Evolutionary conservation across 2,888 invertebrate species (phyloP), one percentile per base, ranked within the genome.

Genomic region (Sycophila texana): DNA sequence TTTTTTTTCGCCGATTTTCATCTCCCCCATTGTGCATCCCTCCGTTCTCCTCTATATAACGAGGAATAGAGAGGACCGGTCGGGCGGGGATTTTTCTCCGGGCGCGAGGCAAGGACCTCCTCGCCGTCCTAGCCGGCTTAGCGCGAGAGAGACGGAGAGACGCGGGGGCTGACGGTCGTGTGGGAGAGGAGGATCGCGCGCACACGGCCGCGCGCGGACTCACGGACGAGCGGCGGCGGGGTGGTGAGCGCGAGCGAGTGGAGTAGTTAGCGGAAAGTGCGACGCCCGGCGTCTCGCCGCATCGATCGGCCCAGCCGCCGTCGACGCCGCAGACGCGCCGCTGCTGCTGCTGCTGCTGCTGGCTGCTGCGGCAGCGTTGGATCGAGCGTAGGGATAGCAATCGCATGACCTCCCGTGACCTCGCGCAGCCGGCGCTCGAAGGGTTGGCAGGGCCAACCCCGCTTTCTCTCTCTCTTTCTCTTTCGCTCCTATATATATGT

Each of bases 261-360:
- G 75, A 77, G 81, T 67, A 81, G 77, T 76, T 77, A 76, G 77
- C 65, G 68, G 78, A 65, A 88, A 89, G 88, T 87, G 89, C 89
- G 90, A 89, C 87, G 89, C 89, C 87, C 89, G 87, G 86, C 87
- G 89, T 89, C 90, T 90, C 90, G 90, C 90, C 90, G 86, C 88
- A 90, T 90, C 90, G 90, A 90, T 89, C 90, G 86, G 82, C 84
- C 84, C 85, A 84, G 81, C 81, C 80, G 73, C 67, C 76, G 75
- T 66, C 60, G 65, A 80, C 67, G 75, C 67, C n/a, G n/a, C n/a
- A n/a, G n/a, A n/a, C n/a, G n/a, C n/a, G 81, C 80, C 81, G 82
- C 81, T 77, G 73, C 81, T 61, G 80, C 76, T 79, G 66, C 51
- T 39, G 75, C 74, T 81, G 81, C 81, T 81, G 82, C 82, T 79